Base-by-base conservation (phyloP, 2,888 invertebrate species). In the Scaptomyza caliginosa region DNA sequence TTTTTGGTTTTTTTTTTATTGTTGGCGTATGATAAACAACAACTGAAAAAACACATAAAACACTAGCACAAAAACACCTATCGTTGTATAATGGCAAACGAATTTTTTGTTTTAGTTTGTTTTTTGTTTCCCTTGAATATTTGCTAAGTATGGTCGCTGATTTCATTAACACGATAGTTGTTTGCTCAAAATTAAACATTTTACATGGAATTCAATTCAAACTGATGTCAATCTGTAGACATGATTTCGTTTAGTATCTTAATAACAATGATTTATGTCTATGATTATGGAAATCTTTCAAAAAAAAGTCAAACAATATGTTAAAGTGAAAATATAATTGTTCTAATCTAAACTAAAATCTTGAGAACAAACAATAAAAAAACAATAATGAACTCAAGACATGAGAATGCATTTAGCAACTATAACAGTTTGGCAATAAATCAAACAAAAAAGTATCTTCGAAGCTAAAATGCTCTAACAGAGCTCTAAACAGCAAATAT, bases 81-180 rank as follows among this genome's bases (percentile, higher is more conserved):
- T 40, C 23, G 36, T 36, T 38, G 39, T 34, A 26, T 39, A 55
- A 39, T 51, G 24, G 6, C 24, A 45, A 51, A 40, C 51, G n/a
- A 40, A 42, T 40, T n/a, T 28, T 6, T 10, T 28, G 28, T 45
- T 23, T 40, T 34, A 13, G 3, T 30, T 23, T n/a, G n/a, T 16
- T 28, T 58, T 48, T 30, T 42, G n/a, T 8, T 54, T 46, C 19
- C 70, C 58, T 59, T 54, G 55, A 51, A 17, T 34, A 26, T 40
- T 43, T 56, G 30, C 66, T 13, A 26, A 54, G 51, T 75, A 39
- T 48, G 65, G 54, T 28, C 38, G 38, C n/a, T 38, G 11, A 36
- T 48, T 55, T 72, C 50, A 74, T 63, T 56, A 54, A 74, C 57
- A 39, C 32, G 26, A 28, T 2, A 32, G 4, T 26, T 11, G 17